A percentile compares a stretch with the other conserved stretches of the same genome.
These are phyloP conservation scores for Danio kyathit DNA, from an alignment of 2,797 vertebrate genomes.

Conservation along the genomic window DNA sequence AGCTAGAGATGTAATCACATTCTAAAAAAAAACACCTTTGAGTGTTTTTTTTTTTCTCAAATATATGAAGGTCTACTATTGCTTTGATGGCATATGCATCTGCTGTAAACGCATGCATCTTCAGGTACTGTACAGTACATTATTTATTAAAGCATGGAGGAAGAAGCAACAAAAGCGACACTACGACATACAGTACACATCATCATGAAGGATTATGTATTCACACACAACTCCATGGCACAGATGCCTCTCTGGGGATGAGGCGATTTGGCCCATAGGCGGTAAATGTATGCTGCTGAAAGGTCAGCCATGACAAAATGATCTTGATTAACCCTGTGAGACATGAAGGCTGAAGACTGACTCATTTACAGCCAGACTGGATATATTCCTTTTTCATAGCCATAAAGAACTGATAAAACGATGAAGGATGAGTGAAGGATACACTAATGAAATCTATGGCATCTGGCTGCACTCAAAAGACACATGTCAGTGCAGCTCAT, in stretches of 20 bases:
- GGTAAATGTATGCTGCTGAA: slow-evolving; percentile 33
- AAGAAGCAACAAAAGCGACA: background rate
- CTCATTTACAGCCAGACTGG: slow-evolving; percentile 37
- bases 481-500: slow-evolving; percentile 6
- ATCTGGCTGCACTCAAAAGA: slow-evolving; percentile 22
- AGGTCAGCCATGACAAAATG: slow-evolving; percentile 53
- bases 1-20: background rate
- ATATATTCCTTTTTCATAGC: slow-evolving; percentile 17
- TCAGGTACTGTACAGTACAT: too few species aligned
- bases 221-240: slow-evolving; percentile 21
- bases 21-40: background rate
- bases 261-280: slow-evolving; percentile 7
- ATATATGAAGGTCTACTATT: slow-evolving; percentile 5
- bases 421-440: slow-evolving; percentile 10
- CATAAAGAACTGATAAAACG: background rate
- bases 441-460: slow-evolving; percentile 10
- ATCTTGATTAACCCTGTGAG: slow-evolving; percentile 48
- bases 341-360: slow-evolving; percentile 37
- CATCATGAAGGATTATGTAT: slow-evolving; percentile 17
- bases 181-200: background rate
- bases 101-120: background rate
- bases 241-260: slow-evolving; percentile 15
- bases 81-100: background rate
- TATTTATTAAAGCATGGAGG: background rate
- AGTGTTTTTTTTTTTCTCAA: background rate